A percentile compares a stretch with the other conserved stretches of the same genome.
phyloP scores from a whole-genome alignment of 2,113 vertebrate species.

The Chamaetylas fuelleborni region DNA sequence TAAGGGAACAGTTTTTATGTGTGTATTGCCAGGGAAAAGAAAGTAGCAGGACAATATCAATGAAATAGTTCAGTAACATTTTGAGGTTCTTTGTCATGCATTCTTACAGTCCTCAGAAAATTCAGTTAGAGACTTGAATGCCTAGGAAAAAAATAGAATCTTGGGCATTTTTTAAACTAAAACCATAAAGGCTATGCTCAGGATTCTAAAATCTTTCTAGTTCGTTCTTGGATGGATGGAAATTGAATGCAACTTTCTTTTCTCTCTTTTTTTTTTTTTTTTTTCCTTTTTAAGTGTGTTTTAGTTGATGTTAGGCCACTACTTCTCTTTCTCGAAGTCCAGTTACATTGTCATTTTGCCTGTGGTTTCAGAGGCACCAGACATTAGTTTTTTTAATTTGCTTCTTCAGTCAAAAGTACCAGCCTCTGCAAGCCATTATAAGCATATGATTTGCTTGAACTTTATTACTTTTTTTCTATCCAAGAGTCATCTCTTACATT shows the following conservation, averaged over 20 bases:
- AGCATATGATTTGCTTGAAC: not conserved
- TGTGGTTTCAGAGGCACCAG: conserved; percentile 49
- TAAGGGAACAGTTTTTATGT: not conserved
- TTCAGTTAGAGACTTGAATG: not conserved
- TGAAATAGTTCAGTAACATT: conserved; percentile 22
- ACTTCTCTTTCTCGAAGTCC: not conserved
- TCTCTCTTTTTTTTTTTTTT: no score
- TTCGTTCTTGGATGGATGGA: not conserved
- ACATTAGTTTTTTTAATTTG: not conserved
- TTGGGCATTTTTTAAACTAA: not conserved
- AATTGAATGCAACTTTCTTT: not conserved
- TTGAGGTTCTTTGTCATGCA: not conserved
- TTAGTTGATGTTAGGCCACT: conserved; percentile 1
- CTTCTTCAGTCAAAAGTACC: not conserved
- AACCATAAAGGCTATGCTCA: not conserved
- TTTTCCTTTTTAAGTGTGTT: not conserved
- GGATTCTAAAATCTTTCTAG: not conserved
- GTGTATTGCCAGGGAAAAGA: not conserved
- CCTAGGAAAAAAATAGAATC: not conserved
- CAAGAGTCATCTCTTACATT: not conserved
- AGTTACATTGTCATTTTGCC: not conserved
- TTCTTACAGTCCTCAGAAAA: not conserved
- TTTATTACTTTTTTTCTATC: not conserved
- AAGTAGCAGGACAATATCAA: conserved; percentile 1
- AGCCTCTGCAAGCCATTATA: conserved; percentile 11